Evolutionary conservation across 2,888 invertebrate genomes (phyloP).

Genomic region (Stegana nigrithorax): DNA sequence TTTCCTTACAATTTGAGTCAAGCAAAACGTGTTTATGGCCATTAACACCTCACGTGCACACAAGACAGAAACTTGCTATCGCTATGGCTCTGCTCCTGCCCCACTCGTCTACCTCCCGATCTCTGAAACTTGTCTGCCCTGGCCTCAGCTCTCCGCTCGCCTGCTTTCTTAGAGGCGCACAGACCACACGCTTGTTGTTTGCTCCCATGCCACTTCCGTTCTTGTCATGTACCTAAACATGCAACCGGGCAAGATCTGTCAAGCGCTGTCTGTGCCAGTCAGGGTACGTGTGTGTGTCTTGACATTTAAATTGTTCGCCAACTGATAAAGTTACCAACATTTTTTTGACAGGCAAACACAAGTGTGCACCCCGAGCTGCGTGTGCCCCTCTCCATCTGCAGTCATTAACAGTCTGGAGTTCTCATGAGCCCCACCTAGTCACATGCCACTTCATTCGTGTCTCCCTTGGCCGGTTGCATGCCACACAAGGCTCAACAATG

Average conservation of each 20-base stretch:
- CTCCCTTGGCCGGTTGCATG: not conserved
- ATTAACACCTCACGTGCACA: conserved; percentile 56
- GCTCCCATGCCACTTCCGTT: not conserved
- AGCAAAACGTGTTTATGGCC: conserved; percentile 39
- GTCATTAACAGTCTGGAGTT: not conserved
- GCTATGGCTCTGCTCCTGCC: not conserved
- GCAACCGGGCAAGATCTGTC: too few species aligned
- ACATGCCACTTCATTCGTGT: not conserved
- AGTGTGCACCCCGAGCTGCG: not conserved
- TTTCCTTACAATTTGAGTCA: too few species aligned
- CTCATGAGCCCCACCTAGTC: not conserved
- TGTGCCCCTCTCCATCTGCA: not conserved
- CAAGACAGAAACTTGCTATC: not conserved
- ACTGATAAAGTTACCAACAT: conserved; percentile 59
- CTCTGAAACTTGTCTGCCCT: not conserved
- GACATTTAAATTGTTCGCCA: conserved; percentile 58
- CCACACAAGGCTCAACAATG: not conserved
- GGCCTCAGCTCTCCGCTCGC: too few species aligned
- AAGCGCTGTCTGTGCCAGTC: conserved; percentile 37
- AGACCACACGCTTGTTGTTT: not conserved
- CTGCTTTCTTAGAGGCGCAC: not conserved
- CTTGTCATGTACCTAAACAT: too few species aligned
- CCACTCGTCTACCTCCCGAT: not conserved
- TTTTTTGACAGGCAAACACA: conserved; percentile 31
- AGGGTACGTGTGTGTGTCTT: too few species aligned